These are phyloP conservation scores for Lepus timidus DNA, from an alignment of 2,113 vertebrate genomes.

Conservation along the genomic window DNA sequence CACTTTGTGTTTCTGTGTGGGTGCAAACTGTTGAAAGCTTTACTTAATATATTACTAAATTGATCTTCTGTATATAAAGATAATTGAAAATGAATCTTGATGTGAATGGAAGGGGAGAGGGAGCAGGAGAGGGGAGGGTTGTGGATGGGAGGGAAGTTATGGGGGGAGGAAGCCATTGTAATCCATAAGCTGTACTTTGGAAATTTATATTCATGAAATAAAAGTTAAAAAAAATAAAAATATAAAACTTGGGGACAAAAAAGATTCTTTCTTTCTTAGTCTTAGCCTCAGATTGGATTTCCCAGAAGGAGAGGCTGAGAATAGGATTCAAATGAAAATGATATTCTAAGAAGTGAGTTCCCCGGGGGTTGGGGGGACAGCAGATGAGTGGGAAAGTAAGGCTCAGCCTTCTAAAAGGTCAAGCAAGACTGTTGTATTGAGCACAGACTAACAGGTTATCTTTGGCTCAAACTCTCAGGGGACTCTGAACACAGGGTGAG, in stretches of 20 bases:
- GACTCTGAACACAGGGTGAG: not conserved
- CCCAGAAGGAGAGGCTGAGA: not conserved
- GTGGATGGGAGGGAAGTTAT: no score
- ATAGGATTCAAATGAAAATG: not conserved
- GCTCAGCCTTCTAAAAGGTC: not conserved
- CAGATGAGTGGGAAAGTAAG: not conserved
- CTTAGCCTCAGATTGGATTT: not conserved
- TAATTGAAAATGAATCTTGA: no score
- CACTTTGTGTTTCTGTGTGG: no score
- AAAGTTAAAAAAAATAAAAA: no score
- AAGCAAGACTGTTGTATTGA: not conserved
- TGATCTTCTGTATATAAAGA: no score
- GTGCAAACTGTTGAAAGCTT: no score
- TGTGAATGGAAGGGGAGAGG: no score
- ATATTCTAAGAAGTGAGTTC: not conserved
- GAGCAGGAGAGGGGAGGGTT: no score
- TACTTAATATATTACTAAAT: no score
- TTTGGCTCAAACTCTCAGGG: not conserved
- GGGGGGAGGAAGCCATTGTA: no score
- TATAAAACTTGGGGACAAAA: not conserved
- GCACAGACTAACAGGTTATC: not conserved
- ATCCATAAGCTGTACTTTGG: no score
- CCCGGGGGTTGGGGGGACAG: not conserved
- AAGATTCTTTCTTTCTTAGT: not conserved
- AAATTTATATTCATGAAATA: no score